A percentile compares a stretch with the other conserved stretches of the same genome.
These are phyloP conservation scores for Monomorium pharaonis DNA, from an alignment of 1,140 invertebrate species.

Conservation along the genomic window DNA sequence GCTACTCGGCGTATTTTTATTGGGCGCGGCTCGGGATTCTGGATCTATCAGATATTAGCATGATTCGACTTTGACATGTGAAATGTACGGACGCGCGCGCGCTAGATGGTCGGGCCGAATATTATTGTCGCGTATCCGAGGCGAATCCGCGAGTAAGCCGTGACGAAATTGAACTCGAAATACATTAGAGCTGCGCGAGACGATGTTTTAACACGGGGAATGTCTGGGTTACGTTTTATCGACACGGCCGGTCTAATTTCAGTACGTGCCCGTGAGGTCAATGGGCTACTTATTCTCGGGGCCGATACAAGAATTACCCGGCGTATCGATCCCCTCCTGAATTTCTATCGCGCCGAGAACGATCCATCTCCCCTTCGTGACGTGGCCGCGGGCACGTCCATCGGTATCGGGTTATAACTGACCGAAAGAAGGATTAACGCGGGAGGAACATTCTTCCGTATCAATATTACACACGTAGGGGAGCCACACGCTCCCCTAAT, in stretches of 20 bases:
- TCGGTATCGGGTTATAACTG: conserved; percentile 42
- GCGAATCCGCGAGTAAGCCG: no score
- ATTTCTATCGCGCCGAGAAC: conserved; percentile 48
- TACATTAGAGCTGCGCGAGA: neutral
- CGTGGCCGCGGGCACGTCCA: conserved; percentile 44
- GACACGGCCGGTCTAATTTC: conserved; percentile 34
- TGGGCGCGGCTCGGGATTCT: neutral
- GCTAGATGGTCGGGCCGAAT: neutral
- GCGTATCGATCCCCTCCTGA: conserved; percentile 48
- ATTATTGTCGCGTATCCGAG: neutral
- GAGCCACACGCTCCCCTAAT: conserved; percentile 50
- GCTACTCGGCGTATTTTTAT: conserved; percentile 36
- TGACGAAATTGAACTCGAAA: neutral
- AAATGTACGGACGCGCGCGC: neutral
- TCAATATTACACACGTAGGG: conserved; percentile 21
- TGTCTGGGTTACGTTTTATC: conserved; percentile 30
- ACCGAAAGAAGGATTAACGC: conserved; percentile 55
- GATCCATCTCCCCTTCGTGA: conserved; percentile 38
- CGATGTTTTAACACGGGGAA: neutral
- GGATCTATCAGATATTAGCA: conserved; percentile 35
- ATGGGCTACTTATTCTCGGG: conserved; percentile 49
- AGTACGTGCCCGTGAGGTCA: conserved; percentile 49
- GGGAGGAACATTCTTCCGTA: neutral
- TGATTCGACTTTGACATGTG: neutral
- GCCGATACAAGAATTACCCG: conserved; percentile 43